Conservation (phyloP, 2,797 vertebrate species). For the Catostomus latipinnis region DNA sequence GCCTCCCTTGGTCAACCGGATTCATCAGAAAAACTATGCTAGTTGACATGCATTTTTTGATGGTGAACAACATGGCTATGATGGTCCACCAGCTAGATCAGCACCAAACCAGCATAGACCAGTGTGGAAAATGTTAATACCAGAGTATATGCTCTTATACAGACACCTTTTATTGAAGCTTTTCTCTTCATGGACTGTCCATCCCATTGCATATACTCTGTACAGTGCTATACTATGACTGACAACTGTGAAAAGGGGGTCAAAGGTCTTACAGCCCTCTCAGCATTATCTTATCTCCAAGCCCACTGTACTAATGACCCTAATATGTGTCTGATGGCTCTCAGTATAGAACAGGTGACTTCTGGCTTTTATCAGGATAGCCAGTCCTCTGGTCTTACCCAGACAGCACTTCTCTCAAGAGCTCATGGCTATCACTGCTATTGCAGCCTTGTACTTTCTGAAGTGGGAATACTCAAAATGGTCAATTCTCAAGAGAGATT, state of each 20-base stretch:
- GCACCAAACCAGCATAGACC: neutral
- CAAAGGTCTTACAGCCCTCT: slow-evolving; percentile 19
- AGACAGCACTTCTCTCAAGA: slow-evolving; percentile 73
- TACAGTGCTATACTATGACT: neutral
- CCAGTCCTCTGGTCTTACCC: slow-evolving; percentile 69
- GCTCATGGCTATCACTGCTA: slow-evolving; percentile 74
- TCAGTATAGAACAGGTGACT: slow-evolving; percentile 52
- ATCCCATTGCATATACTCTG: neutral
- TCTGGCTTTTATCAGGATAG: slow-evolving; percentile 73
- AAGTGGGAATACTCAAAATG: slow-evolving; percentile 13
- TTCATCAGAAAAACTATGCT: too few relatives aligned
- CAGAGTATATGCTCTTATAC: neutral
- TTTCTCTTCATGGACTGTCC: neutral
- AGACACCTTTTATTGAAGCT: too few relatives aligned
- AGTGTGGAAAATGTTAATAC: too few relatives aligned
- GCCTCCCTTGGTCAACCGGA: too few relatives aligned
- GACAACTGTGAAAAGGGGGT: slow-evolving; percentile 13
- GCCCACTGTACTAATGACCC: slow-evolving; percentile 52
- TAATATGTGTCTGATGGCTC: slow-evolving; percentile 31
- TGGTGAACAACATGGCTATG: neutral
- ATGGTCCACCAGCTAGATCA: neutral
- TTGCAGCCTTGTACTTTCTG: slow-evolving; percentile 67
- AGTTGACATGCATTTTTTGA: neutral
- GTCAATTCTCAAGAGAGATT: slow-evolving; percentile 5
- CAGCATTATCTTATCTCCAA: slow-evolving; percentile 56